A percentile compares a stretch with the other conserved stretches of the same genome.
Evolutionary conservation across 2,113 vertebrate species (phyloP).

Genomic region (Actinemys pallida): DNA sequence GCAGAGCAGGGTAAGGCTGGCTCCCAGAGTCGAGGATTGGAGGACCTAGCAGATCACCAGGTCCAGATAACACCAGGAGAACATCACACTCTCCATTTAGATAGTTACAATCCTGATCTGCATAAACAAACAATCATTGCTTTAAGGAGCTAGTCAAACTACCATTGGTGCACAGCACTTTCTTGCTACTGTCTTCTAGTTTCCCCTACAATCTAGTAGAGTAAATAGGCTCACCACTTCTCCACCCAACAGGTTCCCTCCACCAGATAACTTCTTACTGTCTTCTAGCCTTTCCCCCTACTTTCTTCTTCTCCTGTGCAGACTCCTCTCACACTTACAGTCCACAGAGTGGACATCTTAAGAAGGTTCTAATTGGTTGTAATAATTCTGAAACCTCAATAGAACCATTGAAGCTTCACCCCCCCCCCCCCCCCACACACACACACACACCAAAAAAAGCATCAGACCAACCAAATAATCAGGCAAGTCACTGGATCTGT

Average conservation of each 20-base stretch:
- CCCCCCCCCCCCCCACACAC: not conserved
- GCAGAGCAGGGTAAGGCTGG: no score
- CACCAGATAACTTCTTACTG: not conserved
- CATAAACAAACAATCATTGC: constrained; percentile 73
- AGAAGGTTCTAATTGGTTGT: not conserved
- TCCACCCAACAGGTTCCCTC: not conserved
- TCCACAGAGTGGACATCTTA: not conserved
- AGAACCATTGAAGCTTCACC: not conserved
- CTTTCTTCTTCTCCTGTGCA: not conserved
- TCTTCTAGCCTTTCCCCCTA: not conserved
- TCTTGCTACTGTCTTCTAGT: not conserved
- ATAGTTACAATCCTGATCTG: constrained; percentile 69
- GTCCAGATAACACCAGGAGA: no score
- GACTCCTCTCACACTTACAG: not conserved
- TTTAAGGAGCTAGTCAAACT: constrained; percentile 48
- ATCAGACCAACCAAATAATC: not conserved
- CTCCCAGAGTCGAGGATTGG: no score
- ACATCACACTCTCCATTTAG: not conserved
- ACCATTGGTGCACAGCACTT: not conserved
- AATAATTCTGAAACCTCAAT: not conserved
- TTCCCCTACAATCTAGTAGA: not conserved
- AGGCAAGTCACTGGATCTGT: not conserved
- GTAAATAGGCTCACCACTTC: not conserved
- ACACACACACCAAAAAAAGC: not conserved
- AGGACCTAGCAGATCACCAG: no score